Evolutionary conservation across 2,797 vertebrate genomes (phyloP).

Genomic region (Hyperoplus lanceolatus): DNA sequence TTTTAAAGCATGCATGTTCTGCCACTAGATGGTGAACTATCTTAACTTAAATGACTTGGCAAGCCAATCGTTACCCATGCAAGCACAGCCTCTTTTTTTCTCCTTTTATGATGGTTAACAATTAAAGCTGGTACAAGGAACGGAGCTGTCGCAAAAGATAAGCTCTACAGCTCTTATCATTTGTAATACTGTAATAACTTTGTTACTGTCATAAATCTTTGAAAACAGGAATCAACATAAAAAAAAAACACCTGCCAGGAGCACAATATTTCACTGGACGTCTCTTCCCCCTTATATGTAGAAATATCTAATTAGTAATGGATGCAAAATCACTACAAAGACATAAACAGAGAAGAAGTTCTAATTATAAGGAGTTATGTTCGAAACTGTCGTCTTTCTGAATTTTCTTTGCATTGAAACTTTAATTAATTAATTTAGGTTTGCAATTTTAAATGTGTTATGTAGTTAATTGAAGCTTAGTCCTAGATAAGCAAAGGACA

Average conservation of each 20-base stretch:
- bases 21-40: conserved; percentile 59
- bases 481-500: not conserved
- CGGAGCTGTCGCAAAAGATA: conserved; percentile 62
- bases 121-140: conserved; percentile 56
- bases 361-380: not conserved
- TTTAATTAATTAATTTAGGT: no score
- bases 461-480: not conserved
- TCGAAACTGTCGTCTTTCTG: no score
- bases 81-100: not conserved
- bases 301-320: not conserved
- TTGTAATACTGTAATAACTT: conserved; percentile 27
- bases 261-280: not conserved
- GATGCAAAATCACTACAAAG: not conserved
- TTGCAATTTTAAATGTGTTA: not conserved
- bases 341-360: not conserved
- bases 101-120: conserved; percentile 46
- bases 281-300: not conserved
- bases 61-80: not conserved
- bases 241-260: conserved; percentile 4
- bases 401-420: not conserved
- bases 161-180: conserved; percentile 58
- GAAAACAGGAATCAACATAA: conserved; percentile 10
- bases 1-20: not conserved
- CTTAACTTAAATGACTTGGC: not conserved
- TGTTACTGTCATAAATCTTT: not conserved